Conservation (phyloP, 2,797 vertebrate genomes). For the Micromesistius poutassou region DNA sequence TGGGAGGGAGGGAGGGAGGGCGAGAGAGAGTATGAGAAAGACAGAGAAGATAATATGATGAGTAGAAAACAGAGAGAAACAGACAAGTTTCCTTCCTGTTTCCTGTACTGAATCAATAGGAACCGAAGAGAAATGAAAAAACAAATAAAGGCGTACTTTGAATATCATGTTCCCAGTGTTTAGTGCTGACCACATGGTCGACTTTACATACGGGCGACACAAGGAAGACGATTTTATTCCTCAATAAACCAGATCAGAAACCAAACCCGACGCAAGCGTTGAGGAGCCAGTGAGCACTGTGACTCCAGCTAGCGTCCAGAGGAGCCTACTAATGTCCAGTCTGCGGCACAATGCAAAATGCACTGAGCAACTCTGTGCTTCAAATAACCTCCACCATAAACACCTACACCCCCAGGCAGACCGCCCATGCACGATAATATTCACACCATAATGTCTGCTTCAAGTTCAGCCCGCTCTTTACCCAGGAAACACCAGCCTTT, state of each 20-base stretch:
- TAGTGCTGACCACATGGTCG: not conserved
- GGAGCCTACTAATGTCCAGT: not conserved
- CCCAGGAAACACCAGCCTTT: not conserved
- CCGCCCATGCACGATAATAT: not conserved
- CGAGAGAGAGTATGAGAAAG: not conserved
- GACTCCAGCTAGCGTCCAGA: not conserved
- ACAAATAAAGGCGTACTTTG: not conserved
- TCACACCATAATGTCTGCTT: not conserved
- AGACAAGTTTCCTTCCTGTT: not conserved
- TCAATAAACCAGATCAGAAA: not conserved
- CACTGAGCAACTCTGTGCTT: not conserved
- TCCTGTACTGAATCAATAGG: not conserved
- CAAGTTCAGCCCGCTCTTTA: not conserved
- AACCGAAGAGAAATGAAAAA: not conserved
- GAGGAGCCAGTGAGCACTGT: not conserved
- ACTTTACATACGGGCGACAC: not conserved
- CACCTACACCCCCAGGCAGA: not conserved
- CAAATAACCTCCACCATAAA: not conserved
- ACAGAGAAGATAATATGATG: not conserved
- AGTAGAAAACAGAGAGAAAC: not conserved
- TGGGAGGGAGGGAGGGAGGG: not conserved
- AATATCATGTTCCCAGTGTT: not conserved
- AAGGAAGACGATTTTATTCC: not conserved
- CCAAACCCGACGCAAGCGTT: not conserved
- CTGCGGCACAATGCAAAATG: not conserved